Conservation (phyloP, 2,888 invertebrate species). For the Nomada flava region DNA sequence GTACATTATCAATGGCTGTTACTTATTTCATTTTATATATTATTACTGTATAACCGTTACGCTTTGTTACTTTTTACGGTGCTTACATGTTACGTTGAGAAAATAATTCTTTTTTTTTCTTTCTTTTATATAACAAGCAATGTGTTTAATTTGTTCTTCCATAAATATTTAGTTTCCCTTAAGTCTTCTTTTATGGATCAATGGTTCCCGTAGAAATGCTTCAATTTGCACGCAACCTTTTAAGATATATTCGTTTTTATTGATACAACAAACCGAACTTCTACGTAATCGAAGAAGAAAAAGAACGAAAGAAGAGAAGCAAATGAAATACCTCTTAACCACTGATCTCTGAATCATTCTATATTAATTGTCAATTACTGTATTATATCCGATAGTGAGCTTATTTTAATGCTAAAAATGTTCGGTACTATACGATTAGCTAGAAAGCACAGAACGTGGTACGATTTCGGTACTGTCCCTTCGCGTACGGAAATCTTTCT, state of each 20-base stretch:
- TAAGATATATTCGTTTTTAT: conserved; percentile 55
- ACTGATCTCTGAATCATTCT: conserved; percentile 64
- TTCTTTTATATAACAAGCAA: conserved; percentile 79
- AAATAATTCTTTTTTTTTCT: conserved; percentile 81
- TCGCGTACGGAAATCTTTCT: conserved; percentile 57
- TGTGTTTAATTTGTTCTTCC: conserved; percentile 73
- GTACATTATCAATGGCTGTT: conserved; percentile 70
- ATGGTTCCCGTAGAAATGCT: conserved; percentile 70
- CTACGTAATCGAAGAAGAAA: conserved; percentile 57
- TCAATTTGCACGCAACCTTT: conserved; percentile 71
- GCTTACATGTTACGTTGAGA: conserved; percentile 83
- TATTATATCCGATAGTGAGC: conserved; percentile 71
- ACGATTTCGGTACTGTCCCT: conserved; percentile 53
- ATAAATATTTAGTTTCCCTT: conserved; percentile 70
- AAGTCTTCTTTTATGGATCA: conserved; percentile 70
- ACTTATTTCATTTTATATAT: conserved; percentile 74
- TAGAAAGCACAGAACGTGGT: conserved; percentile 68
- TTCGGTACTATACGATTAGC: conserved; percentile 58
- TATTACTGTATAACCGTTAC: conserved; percentile 74
- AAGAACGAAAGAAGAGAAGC: conserved; percentile 22
- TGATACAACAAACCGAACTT: conserved; percentile 46
- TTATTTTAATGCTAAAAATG: conserved; percentile 67
- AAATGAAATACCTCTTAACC: conserved; percentile 50
- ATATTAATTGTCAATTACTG: conserved; percentile 70
- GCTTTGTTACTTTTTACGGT: conserved; percentile 74